Base-by-base conservation (phyloP, 2,888 invertebrate species). In the Heteromyza rotundicornis region DNA sequence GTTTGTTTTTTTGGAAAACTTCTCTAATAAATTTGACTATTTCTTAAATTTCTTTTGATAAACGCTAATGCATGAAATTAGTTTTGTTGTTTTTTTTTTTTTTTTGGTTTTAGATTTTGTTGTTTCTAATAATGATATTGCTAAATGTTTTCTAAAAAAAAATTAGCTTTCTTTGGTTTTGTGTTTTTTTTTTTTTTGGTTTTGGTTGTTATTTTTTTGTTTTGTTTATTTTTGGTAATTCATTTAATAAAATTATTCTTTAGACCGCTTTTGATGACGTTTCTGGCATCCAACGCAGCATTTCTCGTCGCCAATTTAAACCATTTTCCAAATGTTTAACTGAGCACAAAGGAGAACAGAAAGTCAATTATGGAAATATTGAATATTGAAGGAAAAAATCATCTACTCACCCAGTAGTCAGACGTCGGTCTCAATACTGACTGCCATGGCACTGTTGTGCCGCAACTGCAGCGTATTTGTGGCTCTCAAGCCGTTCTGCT, bases 361-460 rank as follows among this genome's bases (percentile, higher is more conserved):
- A 40, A 27, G 7, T 5, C 5, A 27, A 27, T 27, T 27, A 27
- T 27, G 10, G 27, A 27, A 27, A 27, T 27, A n/a, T 27, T 27
- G 7, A 27, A 27, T 27, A 27, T 10, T n/a, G n/a, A n/a, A n/a
- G n/a, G n/a, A 27, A 32, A 53, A 44, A 14, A 10, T 2, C 36
- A 27, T 20, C 14, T 19, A 73, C 87, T 86, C 82, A 94, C 94
- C 92, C 88, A 88, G 89, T 91, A 92, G 93, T 95, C 94, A 95
- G 90, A 95, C 95, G 88, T 95, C 95, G 86, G 95, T 95, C 87
- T 95, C 95, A 86, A 92, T 91, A 86, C 94, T 92, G 86, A 92
- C 91, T 82, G 91, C 90, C 85, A 92, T 90, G 82, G 91, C 89
- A 86, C 90, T 91, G 85, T 91, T 91, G 85, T 90, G 90, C 85